A percentile compares a stretch with the other conserved stretches of the same genome.
Evolutionary conservation across 2,888 invertebrate genomes (phyloP).

Genomic region (Barypeithes pellucidus): DNA sequence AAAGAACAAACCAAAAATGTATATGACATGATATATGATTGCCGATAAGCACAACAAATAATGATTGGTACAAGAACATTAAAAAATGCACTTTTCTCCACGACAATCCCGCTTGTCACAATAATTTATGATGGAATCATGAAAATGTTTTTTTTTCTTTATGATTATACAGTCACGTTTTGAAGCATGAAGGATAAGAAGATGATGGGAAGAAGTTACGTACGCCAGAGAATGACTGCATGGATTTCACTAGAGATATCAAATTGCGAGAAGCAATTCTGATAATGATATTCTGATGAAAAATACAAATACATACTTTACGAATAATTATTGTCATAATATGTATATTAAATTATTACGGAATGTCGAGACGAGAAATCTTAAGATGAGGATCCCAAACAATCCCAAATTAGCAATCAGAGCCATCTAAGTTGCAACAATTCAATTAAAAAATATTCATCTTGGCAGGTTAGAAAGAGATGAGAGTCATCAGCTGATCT

Average conservation of each 20-base stretch:
- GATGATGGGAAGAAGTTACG: constrained; percentile 11
- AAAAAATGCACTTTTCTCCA: not conserved
- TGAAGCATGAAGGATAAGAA: constrained; percentile 15
- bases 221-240: constrained; percentile 12
- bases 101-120: not conserved
- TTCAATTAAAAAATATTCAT: no score
- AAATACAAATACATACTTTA: not conserved
- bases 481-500: no score
- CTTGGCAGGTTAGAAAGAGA: no score
- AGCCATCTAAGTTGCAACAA: no score
- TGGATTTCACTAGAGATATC: not conserved
- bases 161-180: constrained; percentile 34
- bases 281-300: constrained; percentile 7
- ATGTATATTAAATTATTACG: not conserved
- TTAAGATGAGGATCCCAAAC: no score
- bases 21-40: no score
- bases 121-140: constrained; percentile 19
- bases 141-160: constrained; percentile 27
- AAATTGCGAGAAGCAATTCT: constrained; percentile 7
- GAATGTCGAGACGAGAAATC: not conserved
- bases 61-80: not conserved
- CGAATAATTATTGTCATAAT: not conserved
- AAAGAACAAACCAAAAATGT: no score
- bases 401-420: no score
- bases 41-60: not conserved